Percentiles rank a stretch among this genome's conserved stretches.
Evolutionary conservation across 2,888 invertebrate genomes (phyloP).

Genomic region (Drosophila colorata): DNA sequence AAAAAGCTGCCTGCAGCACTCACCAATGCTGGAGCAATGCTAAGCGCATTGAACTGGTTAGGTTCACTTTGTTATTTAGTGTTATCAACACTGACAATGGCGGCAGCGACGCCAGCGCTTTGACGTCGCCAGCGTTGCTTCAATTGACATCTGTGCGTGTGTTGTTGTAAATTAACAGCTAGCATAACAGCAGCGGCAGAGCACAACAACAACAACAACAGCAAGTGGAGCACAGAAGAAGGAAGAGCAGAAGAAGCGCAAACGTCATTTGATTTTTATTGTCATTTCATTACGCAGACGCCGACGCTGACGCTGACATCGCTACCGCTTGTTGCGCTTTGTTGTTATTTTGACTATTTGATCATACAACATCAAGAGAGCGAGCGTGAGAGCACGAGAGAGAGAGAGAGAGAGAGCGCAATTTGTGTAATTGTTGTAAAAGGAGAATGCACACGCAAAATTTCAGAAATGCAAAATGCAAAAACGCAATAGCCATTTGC

Average conservation of each 20-base stretch:
- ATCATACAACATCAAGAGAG: neutral
- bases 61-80: constrained; percentile 53
- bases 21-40: constrained; percentile 47
- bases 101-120: constrained; percentile 23
- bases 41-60: constrained; percentile 78
- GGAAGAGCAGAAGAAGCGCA: constrained; percentile 5
- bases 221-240: constrained; percentile 4
- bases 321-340: constrained; percentile 43
- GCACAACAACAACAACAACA: constrained; percentile 4
- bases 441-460: neutral
- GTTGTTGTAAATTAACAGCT: constrained; percentile 12
- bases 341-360: constrained; percentile 5
- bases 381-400: neutral
- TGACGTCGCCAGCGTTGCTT: constrained; percentile 33
- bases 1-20: constrained; percentile 31
- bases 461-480: constrained; percentile 15
- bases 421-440: constrained; percentile 17
- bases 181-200: constrained; percentile 12
- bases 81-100: constrained; percentile 66
- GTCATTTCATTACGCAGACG: constrained; percentile 34
- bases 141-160: constrained; percentile 36
- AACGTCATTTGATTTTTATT: constrained; percentile 33
- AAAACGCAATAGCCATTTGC: constrained; percentile 6
- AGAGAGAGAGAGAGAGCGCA: neutral
- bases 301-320: constrained; percentile 5